These are phyloP conservation scores for Hetaerina americana DNA, from an alignment of 1,140 invertebrate species.

Conservation along the genomic window DNA sequence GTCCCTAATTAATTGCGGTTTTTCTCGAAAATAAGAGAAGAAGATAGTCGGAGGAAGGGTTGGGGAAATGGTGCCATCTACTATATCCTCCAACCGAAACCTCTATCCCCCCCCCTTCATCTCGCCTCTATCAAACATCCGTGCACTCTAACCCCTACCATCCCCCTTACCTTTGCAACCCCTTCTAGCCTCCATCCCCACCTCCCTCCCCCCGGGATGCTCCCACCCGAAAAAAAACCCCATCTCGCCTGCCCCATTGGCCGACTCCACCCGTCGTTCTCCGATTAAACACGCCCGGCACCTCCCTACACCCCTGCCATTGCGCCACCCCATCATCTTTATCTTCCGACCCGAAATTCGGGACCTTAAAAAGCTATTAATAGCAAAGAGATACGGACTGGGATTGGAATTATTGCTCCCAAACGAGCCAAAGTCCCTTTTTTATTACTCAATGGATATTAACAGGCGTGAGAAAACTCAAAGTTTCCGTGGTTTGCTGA, in stretches of 20 bases:
- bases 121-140: too few species aligned
- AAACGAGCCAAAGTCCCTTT: not conserved
- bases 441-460: not conserved
- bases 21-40: not conserved
- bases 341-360: not conserved
- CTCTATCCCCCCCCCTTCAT: too few species aligned
- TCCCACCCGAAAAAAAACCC: too few species aligned
- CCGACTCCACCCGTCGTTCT: too few species aligned
- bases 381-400: not conserved
- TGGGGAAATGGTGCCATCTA: not conserved
- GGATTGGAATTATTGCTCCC: not conserved
- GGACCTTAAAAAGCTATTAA: not conserved
- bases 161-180: too few species aligned
- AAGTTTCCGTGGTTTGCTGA: not conserved
- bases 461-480: not conserved
- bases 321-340: not conserved
- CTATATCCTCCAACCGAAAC: too few species aligned
- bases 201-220: too few species aligned
- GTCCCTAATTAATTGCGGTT: not conserved
- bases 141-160: too few species aligned
- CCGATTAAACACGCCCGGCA: too few species aligned
- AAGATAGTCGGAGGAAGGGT: not conserved
- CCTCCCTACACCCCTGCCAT: too few species aligned
- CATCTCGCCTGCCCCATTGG: too few species aligned
- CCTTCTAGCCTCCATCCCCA: too few species aligned